Conservation (phyloP, 2,797 vertebrate genomes). For the Chaenodraco wilsoni region DNA sequence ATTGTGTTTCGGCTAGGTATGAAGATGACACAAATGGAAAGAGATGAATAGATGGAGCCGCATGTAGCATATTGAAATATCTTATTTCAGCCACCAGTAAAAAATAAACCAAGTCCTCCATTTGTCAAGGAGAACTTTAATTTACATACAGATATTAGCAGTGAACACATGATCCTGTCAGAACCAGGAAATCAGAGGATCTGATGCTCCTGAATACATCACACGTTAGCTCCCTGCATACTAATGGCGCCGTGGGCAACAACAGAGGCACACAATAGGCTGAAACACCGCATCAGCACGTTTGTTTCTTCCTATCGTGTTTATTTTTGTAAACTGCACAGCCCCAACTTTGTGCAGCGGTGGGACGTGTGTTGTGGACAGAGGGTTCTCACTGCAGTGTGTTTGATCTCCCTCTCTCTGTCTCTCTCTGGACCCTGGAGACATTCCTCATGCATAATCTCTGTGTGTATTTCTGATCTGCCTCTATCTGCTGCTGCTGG, state of each 20-base stretch:
- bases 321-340: conserved; percentile 70
- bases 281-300: conserved; percentile 13
- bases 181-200: conserved; percentile 44
- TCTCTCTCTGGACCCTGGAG: conserved; percentile 68
- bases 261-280: conserved; percentile 44
- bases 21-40: too few species aligned
- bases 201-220: conserved; percentile 58
- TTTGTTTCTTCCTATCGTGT: conserved; percentile 53
- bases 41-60: conserved; percentile 16
- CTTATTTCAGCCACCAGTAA: neutral
- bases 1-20: too few species aligned
- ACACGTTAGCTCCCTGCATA: conserved; percentile 44
- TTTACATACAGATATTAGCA: conserved; percentile 44
- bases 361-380: conserved; percentile 68
- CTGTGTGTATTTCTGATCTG: conserved; percentile 77
- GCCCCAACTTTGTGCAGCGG: conserved; percentile 46
- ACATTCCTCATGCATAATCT: conserved; percentile 80
- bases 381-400: conserved; percentile 57
- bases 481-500: conserved; percentile 59
- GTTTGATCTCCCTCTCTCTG: conserved; percentile 66
- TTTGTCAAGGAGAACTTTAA: conserved; percentile 2
- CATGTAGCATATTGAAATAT: conserved; percentile 16
- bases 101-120: conserved; percentile 9
- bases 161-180: conserved; percentile 29
- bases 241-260: conserved; percentile 48